A percentile compares a stretch with the other conserved stretches of the same genome.
These are phyloP conservation scores for Boulengeromyrus knoepffleri DNA, from an alignment of 2,113 vertebrate species.

Conservation along the genomic window DNA sequence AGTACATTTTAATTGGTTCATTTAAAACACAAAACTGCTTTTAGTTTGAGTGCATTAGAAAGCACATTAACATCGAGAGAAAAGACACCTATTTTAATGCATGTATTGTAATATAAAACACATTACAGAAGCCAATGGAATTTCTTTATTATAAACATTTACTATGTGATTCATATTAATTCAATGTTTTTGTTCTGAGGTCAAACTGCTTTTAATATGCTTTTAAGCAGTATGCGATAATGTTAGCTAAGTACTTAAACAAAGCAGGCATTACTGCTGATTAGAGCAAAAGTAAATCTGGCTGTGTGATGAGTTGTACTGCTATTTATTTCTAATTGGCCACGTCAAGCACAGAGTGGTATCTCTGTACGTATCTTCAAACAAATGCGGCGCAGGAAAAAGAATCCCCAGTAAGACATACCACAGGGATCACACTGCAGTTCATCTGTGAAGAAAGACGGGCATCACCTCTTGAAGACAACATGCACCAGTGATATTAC, in stretches of 20 bases:
- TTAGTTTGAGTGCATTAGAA: not conserved
- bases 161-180: not conserved
- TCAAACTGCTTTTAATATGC: not conserved
- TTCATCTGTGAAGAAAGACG: not conserved
- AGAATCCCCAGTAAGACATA: not conserved
- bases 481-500: not conserved
- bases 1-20: not conserved
- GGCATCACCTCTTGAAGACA: not conserved
- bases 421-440: not conserved
- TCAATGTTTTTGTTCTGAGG: not conserved
- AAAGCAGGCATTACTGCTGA: not conserved
- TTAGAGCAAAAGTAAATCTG: not conserved
- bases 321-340: not conserved
- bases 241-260: not conserved
- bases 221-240: not conserved
- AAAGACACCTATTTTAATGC: not conserved
- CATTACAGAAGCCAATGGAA: not conserved
- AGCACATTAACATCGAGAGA: not conserved
- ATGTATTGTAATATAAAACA: not conserved
- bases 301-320: not conserved
- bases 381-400: not conserved
- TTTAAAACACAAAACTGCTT: not conserved
- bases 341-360: not conserved
- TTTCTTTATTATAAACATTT: not conserved
- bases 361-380: not conserved